Evolutionary conservation across 2,797 vertebrate species (phyloP).

Genomic region (Acanthurus leucopareius): DNA sequence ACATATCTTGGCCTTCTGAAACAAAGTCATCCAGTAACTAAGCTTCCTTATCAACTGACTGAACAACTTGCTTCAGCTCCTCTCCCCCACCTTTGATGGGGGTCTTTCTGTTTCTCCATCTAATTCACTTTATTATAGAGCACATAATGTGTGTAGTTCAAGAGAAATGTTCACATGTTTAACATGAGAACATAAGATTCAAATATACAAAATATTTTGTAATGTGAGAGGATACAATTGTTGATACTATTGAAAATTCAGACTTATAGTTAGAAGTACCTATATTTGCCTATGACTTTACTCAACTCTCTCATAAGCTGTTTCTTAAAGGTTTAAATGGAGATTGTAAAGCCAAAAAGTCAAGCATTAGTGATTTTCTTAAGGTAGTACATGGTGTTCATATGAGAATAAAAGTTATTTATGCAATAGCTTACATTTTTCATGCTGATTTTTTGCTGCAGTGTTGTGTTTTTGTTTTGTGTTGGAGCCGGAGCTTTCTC

Average conservation of each 20-base stretch:
- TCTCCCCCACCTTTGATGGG: constrained; percentile 82
- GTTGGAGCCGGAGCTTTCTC: neutral
- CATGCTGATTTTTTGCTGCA: neutral
- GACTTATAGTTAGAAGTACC: too few species aligned
- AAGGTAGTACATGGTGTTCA: neutral
- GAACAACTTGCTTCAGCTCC: constrained; percentile 67
- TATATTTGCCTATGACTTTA: too few species aligned
- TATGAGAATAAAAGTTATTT: too few species aligned
- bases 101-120: constrained; percentile 61
- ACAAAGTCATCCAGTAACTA: constrained; percentile 18
- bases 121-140: constrained; percentile 89
- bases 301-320: too few species aligned
- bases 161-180: constrained; percentile 61
- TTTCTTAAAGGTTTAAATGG: too few species aligned
- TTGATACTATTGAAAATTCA: too few species aligned
- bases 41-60: constrained; percentile 31
- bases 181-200: constrained; percentile 43
- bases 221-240: too few species aligned
- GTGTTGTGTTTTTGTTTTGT: neutral
- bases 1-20: constrained; percentile 14
- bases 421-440: too few species aligned
- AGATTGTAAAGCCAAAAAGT: too few species aligned
- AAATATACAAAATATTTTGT: too few species aligned
- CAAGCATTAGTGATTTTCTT: neutral
- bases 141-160: constrained; percentile 89